A percentile compares a stretch with the other conserved stretches of the same genome.
Evolutionary conservation across 2,113 vertebrate species (phyloP).

Genomic region (Copsychus sechellarum): DNA sequence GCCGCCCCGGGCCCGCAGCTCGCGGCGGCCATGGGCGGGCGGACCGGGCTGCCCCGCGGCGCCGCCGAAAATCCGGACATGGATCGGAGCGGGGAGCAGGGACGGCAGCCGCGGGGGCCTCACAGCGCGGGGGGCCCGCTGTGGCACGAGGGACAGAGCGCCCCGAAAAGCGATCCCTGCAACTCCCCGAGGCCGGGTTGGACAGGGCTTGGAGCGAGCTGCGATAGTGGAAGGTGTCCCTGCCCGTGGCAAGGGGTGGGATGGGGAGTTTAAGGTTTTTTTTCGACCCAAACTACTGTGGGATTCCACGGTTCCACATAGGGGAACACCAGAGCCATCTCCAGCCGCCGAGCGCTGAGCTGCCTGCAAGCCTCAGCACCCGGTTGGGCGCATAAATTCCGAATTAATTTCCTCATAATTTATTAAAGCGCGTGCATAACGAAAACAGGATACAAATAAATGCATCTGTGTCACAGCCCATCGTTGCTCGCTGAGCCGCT

Average conservation of each 20-base stretch:
- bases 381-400: rapidly evolving
- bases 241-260: rapidly evolving
- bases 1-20: too few species aligned
- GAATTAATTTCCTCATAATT: background rate
- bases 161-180: background rate
- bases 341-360: background rate
- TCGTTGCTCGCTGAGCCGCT: rapidly evolving
- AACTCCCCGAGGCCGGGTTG: background rate
- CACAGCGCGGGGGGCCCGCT: rapidly evolving
- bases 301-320: rapidly evolving
- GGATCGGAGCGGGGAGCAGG: background rate
- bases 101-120: background rate
- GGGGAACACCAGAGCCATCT: background rate
- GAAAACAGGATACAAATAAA: background rate
- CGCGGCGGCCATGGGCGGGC: too few species aligned
- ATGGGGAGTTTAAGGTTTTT: background rate
- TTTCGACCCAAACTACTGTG: rapidly evolving
- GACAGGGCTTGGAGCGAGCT: background rate
- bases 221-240: background rate
- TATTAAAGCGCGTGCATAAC: rapidly evolving
- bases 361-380: rapidly evolving
- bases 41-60: background rate
- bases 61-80: background rate
- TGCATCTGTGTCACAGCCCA: rapidly evolving
- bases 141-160: background rate